Evolutionary conservation across 2,888 invertebrate species (phyloP), one percentile per base, ranked within the genome.

Genomic region (Phragmatobia fuliginosa): DNA sequence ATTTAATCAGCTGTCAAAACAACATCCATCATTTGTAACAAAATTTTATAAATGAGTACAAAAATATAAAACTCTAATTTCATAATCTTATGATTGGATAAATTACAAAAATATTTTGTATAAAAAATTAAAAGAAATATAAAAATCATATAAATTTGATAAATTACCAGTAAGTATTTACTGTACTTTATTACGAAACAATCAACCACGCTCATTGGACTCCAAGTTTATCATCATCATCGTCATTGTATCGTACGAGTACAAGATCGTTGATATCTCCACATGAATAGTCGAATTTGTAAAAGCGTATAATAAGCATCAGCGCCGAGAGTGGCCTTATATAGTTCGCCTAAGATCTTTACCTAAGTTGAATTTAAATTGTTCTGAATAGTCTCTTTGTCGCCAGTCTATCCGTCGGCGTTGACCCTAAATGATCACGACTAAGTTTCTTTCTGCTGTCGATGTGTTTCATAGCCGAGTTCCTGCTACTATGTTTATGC

Each of bases 21-120:
- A 31, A 49, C 45, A 21, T 66, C 70, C 38, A 73, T 52, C 52
- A 52, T 78, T 80, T 76, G 21, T 71, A 75, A 65, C 66, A 76
- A 80, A 78, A 74, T 63, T 52, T 32, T 63, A 66, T 73, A 80
- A 80, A 76, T 73, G 68, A 67, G 45, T 68, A 80, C 77, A 80
- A 25, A 66, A 36, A 31, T 59, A 38, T 58, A 33, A 41, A 21
- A 32, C 8, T 38, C 28, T 38, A 56, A 36, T 25, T 18, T 25
- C 10, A 32, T 32, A 66, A 56, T 45, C 45, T 14, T 62, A 62
- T 41, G 31, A 64, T 56, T 56, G 25, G 28, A 25, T 60, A 67
- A 60, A 61, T 14, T 56, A 31, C n/a, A 67, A 67, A 45, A 59
- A 58, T n/a, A 36, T 65, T 56, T 56, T 59, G n/a, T 66, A 62